These are phyloP conservation scores for Callipepla californica DNA, from an alignment of 2,113 vertebrate species.

Conservation along the genomic window DNA sequence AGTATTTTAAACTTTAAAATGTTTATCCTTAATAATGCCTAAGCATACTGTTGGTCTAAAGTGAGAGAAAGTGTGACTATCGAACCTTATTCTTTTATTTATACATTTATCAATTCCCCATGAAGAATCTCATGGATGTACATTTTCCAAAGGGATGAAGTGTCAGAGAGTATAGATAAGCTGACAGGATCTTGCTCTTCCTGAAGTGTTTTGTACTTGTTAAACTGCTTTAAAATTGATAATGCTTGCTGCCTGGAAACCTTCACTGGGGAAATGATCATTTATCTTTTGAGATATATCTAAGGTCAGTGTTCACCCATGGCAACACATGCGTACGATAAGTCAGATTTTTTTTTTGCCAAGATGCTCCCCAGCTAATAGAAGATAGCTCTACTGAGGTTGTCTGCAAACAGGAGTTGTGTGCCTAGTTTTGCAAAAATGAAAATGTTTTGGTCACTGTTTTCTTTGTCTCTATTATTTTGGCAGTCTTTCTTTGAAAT, in stretches of 20 bases:
- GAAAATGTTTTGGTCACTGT: background rate
- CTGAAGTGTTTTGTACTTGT: background rate
- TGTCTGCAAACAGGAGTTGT: background rate
- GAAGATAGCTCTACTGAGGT: background rate
- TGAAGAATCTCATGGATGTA: background rate
- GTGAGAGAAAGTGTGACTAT: background rate
- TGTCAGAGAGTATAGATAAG: background rate
- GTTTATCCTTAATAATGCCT: background rate
- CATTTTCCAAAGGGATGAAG: background rate
- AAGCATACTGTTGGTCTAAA: background rate
- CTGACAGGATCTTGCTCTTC: background rate
- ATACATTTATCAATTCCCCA: background rate
- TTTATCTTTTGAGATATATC: background rate
- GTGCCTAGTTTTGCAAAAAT: background rate
- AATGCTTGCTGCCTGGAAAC: constrained; percentile 2
- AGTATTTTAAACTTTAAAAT: background rate
- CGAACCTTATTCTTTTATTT: background rate
- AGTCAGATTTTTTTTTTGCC: background rate
- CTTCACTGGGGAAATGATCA: background rate
- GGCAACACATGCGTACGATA: background rate
- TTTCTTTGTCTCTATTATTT: constrained; percentile 9
- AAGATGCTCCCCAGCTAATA: background rate
- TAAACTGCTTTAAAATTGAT: constrained; percentile 15
- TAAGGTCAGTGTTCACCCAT: background rate
- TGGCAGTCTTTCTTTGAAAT: background rate